Conservation (phyloP, 2,888 invertebrate species). For the Chrysolina americana region DNA sequence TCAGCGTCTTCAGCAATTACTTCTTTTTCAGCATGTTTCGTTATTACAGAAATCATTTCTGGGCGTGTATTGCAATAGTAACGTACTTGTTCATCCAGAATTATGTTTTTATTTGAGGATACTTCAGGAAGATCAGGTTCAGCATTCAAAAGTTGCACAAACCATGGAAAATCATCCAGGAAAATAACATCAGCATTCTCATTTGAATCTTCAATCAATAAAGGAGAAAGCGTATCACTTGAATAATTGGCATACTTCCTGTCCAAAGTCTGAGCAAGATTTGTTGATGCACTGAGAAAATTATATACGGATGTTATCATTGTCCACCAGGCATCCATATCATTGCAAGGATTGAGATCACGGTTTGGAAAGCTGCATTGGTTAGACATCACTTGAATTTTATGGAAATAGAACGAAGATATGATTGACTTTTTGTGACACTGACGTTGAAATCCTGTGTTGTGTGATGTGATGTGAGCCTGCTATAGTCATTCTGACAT, state of each 20-base stretch:
- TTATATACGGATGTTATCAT: conserved; percentile 40
- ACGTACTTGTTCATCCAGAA: not conserved
- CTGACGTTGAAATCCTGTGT: not conserved
- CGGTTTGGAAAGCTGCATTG: conserved; percentile 3
- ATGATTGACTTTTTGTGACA: conserved; percentile 11
- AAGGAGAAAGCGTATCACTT: not conserved
- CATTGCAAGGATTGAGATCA: not conserved
- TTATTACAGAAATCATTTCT: not conserved
- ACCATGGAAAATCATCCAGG: conserved; percentile 32
- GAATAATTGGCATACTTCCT: conserved; percentile 27
- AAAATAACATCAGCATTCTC: not conserved
- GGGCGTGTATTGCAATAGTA: not conserved
- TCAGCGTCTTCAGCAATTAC: not conserved
- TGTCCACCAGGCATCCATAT: conserved; percentile 40
- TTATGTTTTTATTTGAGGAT: not conserved
- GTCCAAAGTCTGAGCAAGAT: conserved; percentile 35
- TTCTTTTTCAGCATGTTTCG: not conserved
- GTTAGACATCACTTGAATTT: conserved; percentile 40
- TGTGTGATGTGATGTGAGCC: not conserved
- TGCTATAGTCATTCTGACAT: not conserved
- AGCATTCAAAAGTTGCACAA: conserved; percentile 5
- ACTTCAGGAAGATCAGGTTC: not conserved
- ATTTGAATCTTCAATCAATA: conserved; percentile 1
- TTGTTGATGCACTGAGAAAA: conserved; percentile 39
- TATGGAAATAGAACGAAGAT: not conserved